phyloP scores from a whole-genome alignment of 2,797 vertebrate genomes.

The Telmatherina bonti region DNA sequence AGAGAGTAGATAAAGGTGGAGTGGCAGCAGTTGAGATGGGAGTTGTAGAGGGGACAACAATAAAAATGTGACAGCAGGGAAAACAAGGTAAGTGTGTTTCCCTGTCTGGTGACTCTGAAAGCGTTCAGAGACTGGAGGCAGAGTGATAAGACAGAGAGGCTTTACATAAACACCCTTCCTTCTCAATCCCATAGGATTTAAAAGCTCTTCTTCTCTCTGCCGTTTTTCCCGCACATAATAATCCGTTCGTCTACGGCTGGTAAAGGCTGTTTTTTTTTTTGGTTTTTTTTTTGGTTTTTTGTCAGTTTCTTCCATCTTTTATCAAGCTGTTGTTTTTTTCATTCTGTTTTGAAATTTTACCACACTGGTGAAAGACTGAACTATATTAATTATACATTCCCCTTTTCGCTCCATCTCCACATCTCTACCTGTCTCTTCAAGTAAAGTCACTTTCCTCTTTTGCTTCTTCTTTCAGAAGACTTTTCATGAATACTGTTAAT shows the following conservation, averaged over 20 bases:
- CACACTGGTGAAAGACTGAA: constrained; percentile 31
- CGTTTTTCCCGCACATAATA: constrained; percentile 42
- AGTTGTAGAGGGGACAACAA: constrained; percentile 54
- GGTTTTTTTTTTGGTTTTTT: no score
- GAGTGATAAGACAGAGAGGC: constrained; percentile 37
- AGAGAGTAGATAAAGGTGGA: constrained; percentile 67
- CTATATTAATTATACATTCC: constrained; percentile 57
- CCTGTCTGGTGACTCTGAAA: constrained; percentile 33
- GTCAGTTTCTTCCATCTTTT: constrained; percentile 19
- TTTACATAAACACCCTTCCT: constrained; percentile 63
- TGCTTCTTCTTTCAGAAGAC: constrained; percentile 25
- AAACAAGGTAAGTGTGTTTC: constrained; percentile 37
- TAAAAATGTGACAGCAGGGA: constrained; percentile 46
- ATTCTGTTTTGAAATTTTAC: constrained; percentile 32
- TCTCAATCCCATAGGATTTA: constrained; percentile 46
- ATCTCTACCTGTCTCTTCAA: constrained; percentile 45
- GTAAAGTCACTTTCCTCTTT: constrained; percentile 53
- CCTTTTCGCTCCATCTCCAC: constrained; percentile 46
- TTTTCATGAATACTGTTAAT: constrained; percentile 52
- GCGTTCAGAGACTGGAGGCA: constrained; percentile 29
- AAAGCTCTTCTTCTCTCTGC: constrained; percentile 38
- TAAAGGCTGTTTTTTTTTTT: constrained; percentile 46
- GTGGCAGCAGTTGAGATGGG: constrained; percentile 58
- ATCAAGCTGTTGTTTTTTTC: constrained; percentile 30
- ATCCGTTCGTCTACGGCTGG: constrained; percentile 44